These are phyloP conservation scores for Moxostoma hubbsi DNA, from an alignment of 2,797 vertebrate genomes.

Conservation along the genomic window DNA sequence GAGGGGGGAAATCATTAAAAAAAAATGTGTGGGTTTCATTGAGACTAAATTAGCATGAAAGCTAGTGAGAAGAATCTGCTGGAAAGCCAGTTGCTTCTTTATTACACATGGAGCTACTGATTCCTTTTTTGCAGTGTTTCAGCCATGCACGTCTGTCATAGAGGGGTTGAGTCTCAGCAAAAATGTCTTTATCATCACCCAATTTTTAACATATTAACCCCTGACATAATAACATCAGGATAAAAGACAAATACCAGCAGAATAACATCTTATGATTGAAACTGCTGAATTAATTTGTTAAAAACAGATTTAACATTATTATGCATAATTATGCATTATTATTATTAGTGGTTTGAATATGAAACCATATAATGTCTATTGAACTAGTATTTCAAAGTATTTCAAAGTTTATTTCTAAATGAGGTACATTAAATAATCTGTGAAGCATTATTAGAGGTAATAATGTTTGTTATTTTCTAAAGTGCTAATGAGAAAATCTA, in stretches of 20 bases:
- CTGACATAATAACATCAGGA: background rate
- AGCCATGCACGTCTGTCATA: background rate
- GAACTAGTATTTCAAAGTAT: too few species aligned
- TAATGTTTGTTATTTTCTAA: too few species aligned
- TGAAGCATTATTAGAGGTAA: too few species aligned
- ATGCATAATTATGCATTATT: too few species aligned
- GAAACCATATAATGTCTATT: too few species aligned
- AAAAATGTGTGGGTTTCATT: constrained; percentile 78
- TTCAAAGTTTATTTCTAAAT: too few species aligned
- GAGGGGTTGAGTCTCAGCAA: constrained; percentile 6
- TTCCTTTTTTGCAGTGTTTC: constrained; percentile 62
- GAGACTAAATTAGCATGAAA: constrained; percentile 76
- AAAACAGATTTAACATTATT: too few species aligned
- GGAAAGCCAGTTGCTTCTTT: constrained; percentile 73
- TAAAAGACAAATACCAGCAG: background rate
- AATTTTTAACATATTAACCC: constrained; percentile 27
- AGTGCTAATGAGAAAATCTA: too few species aligned
- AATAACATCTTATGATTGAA: too few species aligned
- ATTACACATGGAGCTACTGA: constrained; percentile 75
- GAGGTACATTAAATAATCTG: too few species aligned
- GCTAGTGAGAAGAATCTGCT: constrained; percentile 76
- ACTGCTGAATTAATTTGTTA: too few species aligned
- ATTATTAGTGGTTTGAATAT: too few species aligned
- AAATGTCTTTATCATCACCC: constrained; percentile 20
- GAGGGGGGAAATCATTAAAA: constrained; percentile 72